Percentiles rank a stretch among this genome's conserved stretches.
Evolutionary conservation across 2,888 invertebrate species (phyloP).

Genomic region (Watsonalla cultraria): DNA sequence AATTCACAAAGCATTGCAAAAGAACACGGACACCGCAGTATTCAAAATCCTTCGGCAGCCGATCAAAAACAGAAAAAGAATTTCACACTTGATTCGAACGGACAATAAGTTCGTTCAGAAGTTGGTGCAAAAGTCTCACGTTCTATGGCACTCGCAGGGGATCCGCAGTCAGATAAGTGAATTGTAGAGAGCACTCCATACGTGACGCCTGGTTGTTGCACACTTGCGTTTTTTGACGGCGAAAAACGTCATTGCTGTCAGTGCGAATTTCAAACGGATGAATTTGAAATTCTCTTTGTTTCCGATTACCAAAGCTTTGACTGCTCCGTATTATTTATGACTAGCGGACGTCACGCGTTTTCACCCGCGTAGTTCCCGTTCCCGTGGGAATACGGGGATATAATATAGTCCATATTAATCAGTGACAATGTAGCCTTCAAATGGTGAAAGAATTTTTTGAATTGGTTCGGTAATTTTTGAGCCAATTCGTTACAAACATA

Average conservation of each 20-base stretch:
- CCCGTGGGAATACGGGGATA: too few species aligned
- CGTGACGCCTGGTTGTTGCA: constrained; percentile 29
- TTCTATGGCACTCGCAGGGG: constrained; percentile 34
- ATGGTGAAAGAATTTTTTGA: too few species aligned
- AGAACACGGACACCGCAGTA: not conserved
- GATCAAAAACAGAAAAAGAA: constrained; percentile 10
- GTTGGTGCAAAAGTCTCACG: constrained; percentile 44
- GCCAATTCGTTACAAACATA: too few species aligned
- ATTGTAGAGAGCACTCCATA: constrained; percentile 47
- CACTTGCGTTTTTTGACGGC: constrained; percentile 12
- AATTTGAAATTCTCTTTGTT: not conserved
- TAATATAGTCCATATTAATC: too few species aligned
- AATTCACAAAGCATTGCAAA: not conserved
- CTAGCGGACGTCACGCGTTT: too few species aligned
- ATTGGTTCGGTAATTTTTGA: too few species aligned
- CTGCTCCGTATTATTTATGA: too few species aligned
- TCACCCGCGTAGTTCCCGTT: too few species aligned
- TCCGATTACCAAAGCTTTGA: not conserved
- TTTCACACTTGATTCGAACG: constrained; percentile 14
- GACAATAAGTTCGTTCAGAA: constrained; percentile 36
- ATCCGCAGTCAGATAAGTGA: constrained; percentile 47
- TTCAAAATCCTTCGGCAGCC: not conserved
- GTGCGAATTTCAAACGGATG: constrained; percentile 1
- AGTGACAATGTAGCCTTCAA: too few species aligned
- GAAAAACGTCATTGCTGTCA: constrained; percentile 4